Evolutionary conservation across 64 coral and sea anemone species (phyloP), one percentile per base, ranked within the genome.

Genomic region (Astreopora myriophthalma): DNA sequence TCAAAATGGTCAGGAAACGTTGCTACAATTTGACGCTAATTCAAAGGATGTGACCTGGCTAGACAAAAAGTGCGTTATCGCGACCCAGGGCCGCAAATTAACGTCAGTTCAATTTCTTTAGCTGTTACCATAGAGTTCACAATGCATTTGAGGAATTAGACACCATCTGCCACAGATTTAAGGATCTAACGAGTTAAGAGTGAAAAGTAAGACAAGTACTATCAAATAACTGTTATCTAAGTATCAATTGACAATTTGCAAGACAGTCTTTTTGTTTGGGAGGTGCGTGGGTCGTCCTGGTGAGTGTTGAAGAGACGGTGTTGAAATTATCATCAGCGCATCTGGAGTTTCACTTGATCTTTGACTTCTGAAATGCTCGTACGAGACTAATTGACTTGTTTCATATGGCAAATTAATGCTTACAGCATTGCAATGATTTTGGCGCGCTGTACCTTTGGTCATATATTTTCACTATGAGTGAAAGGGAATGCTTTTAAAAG

Each of bases 321-420:
- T 83, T 83, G 79, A 83, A 83, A 38, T 83, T 62, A 64, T 83
- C 79, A 34, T 36, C 52, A 12, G 33, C 31, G 3, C 57, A 83
- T 83, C 79, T 63, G 52, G 48, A 31, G 19, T 38, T 83, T 60
- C 33, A 37, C 32, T 38, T 83, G 79, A 83, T 83, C 79, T 83
- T 83, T 83, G 79, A 83, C 79, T 83, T 83, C 26, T 26, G 33
- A n/a, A 83, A 55, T 64, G 79, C 58, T 37, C 58, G 32, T 55
- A n/a, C 31, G 49, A 80, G 49, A 60, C 29, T 80, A 36, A 83
- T 64, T 63, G 57, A 38, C 32, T 83, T 83, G 20, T 65, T 13
- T 64, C 30, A 38, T 64, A 65, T 20, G 65, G 33, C 32, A 37
- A 64, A 83, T 83, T 38, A 83, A 32, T 37, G 79, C 57, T 17